phyloP scores from a whole-genome alignment of 2,888 invertebrate species.

The Gastrophysa polygoni region DNA sequence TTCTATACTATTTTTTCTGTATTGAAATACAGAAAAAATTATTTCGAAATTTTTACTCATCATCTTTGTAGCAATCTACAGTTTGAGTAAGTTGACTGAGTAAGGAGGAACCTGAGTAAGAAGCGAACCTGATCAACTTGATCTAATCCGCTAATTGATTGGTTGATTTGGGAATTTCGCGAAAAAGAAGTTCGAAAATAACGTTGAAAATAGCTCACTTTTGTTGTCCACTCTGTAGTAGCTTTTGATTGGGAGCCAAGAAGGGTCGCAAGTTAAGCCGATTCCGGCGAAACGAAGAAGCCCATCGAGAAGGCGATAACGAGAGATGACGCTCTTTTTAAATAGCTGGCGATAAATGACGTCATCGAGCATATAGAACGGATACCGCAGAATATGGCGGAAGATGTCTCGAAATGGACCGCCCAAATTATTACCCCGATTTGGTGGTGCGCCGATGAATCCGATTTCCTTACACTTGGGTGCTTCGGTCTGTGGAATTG shows the following conservation, averaged over 20 bases:
- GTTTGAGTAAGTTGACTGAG: too few species aligned
- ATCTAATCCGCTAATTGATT: too few species aligned
- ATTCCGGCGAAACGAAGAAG: constrained; percentile 3
- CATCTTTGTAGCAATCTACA: too few species aligned
- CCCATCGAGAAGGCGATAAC: constrained; percentile 17
- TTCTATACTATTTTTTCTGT: too few species aligned
- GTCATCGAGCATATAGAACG: constrained; percentile 53
- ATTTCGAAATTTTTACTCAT: too few species aligned
- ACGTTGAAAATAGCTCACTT: too few species aligned
- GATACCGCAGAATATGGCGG: constrained; percentile 51
- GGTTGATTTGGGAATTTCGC: too few species aligned
- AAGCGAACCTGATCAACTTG: too few species aligned
- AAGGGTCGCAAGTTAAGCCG: constrained; percentile 15
- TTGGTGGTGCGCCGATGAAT: constrained; percentile 32
- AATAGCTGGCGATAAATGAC: constrained; percentile 54
- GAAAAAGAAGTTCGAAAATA: too few species aligned
- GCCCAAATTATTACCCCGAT: constrained; percentile 37
- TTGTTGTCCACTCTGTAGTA: constrained; percentile 18
- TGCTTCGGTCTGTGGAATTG: too few species aligned
- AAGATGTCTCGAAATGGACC: constrained; percentile 43
- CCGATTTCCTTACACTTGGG: background rate
- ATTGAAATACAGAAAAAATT: too few species aligned
- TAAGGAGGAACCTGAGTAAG: too few species aligned
- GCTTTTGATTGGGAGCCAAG: constrained; percentile 48
- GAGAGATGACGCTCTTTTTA: constrained; percentile 43